phyloP scores from a whole-genome alignment of 2,888 invertebrate genomes.

The Monoplex corrugatus region DNA sequence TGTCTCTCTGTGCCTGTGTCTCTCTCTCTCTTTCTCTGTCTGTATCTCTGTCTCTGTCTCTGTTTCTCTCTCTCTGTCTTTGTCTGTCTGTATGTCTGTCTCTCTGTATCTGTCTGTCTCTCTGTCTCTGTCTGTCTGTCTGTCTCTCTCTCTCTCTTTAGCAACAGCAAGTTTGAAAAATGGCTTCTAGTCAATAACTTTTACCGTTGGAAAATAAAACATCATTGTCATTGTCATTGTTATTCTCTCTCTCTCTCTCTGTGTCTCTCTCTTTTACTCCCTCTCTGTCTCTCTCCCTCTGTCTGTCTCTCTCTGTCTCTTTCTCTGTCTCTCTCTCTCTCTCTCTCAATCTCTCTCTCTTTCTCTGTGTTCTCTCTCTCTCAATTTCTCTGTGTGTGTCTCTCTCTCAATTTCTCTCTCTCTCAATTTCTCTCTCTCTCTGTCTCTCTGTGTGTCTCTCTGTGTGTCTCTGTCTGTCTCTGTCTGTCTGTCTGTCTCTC shows the following conservation, averaged over 20 bases:
- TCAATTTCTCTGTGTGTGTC: neutral
- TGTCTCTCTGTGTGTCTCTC: conserved; percentile 4
- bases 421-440: neutral
- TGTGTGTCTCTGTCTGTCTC: neutral
- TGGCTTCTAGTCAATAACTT: no score
- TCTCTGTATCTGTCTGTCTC: neutral
- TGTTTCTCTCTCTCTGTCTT: neutral
- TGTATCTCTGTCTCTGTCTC: neutral
- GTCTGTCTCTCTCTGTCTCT: conserved; percentile 8
- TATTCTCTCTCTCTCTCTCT: neutral
- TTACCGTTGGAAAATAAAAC: no score
- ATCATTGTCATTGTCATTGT: no score
- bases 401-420: neutral
- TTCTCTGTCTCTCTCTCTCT: neutral
- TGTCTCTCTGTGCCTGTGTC: neutral
- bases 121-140: neutral
- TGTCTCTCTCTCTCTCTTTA: neutral
- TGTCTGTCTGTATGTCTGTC: no score
- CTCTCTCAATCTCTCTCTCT: no score
- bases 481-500: no score
- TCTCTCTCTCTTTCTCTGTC: neutral
- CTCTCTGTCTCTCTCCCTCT: conserved; percentile 19
- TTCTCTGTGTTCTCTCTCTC: no score
- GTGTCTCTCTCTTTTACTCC: neutral
- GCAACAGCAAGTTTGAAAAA: no score